phyloP scores from a whole-genome alignment of 2,113 vertebrate genomes.

The Toxotes chatareus region DNA sequence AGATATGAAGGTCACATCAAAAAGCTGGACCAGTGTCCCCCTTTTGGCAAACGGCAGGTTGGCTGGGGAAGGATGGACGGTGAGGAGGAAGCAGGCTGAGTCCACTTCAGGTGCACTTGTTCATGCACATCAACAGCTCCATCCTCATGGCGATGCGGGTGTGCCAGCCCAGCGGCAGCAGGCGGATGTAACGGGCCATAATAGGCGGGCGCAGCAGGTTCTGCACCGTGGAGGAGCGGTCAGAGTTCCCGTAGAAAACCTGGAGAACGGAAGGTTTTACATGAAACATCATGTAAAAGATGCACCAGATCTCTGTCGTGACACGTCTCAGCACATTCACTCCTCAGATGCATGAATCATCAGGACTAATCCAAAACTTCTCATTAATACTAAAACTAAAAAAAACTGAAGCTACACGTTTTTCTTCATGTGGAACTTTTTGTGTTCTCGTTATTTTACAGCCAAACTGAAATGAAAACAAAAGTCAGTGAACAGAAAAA shows the following conservation, averaged over 20 bases:
- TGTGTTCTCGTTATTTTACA: too few species aligned
- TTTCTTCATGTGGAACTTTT: too few species aligned
- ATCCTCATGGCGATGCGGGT: slow-evolving; percentile 95
- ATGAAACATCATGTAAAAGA: slow-evolving; percentile 84
- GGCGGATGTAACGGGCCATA: slow-evolving; percentile 90
- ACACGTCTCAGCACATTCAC: not conserved
- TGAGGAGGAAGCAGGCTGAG: not conserved
- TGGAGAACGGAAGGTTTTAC: slow-evolving; percentile 73
- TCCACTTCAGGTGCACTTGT: slow-evolving; percentile 87
- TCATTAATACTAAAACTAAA: too few species aligned
- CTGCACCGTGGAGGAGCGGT: slow-evolving; percentile 93
- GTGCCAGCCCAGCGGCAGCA: slow-evolving; percentile 97
- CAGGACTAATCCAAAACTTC: not conserved
- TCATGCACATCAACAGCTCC: slow-evolving; percentile 96
- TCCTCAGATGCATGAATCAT: not conserved
- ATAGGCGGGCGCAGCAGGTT: slow-evolving; percentile 96
- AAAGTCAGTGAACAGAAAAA: too few species aligned
- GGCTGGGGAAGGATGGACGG: slow-evolving; percentile 20
- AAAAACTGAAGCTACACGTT: too few species aligned
- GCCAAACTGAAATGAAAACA: too few species aligned
- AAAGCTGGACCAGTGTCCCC: slow-evolving; percentile 11
- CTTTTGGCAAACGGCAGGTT: slow-evolving; percentile 40
- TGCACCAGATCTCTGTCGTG: not conserved
- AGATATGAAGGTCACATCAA: not conserved
- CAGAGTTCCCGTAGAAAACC: slow-evolving; percentile 98